These are phyloP conservation scores for Bovichtus diacanthus DNA, from an alignment of 2,797 vertebrate genomes.

Conservation along the genomic window DNA sequence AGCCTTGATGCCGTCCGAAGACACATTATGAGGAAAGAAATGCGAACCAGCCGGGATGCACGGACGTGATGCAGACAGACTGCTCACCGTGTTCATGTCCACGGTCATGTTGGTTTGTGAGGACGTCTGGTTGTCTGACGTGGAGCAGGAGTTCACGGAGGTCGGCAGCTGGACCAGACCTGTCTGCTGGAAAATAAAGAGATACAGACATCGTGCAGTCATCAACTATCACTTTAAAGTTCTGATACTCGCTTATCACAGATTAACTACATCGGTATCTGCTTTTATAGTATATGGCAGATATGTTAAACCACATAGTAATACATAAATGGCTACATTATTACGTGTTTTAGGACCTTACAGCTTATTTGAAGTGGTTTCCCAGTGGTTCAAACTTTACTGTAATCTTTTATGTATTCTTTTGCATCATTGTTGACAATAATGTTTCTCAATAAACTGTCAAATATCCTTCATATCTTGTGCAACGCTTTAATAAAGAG, in stretches of 20 bases:
- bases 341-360: neutral
- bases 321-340: neutral
- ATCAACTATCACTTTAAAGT: constrained; percentile 7
- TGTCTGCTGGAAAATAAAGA: constrained; percentile 51
- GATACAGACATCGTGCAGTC: neutral
- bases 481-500: neutral
- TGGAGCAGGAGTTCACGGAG: constrained; percentile 82
- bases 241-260: constrained; percentile 14
- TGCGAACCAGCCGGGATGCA: neutral
- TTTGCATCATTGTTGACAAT: neutral
- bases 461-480: neutral
- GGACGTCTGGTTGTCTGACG: constrained; percentile 85
- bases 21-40: neutral
- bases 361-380: neutral
- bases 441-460: neutral
- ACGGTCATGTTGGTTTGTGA: constrained; percentile 87
- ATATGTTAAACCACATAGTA: neutral
- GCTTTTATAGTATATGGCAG: neutral
- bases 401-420: neutral
- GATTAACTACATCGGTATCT: neutral
- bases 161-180: constrained; percentile 87
- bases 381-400: neutral
- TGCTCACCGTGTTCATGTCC: constrained; percentile 91
- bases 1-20: neutral
- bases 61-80: neutral